A percentile compares a stretch with the other conserved stretches of the same genome.
phyloP scores from a whole-genome alignment of 2,113 vertebrate genomes.

The Hippocampus zosterae region DNA sequence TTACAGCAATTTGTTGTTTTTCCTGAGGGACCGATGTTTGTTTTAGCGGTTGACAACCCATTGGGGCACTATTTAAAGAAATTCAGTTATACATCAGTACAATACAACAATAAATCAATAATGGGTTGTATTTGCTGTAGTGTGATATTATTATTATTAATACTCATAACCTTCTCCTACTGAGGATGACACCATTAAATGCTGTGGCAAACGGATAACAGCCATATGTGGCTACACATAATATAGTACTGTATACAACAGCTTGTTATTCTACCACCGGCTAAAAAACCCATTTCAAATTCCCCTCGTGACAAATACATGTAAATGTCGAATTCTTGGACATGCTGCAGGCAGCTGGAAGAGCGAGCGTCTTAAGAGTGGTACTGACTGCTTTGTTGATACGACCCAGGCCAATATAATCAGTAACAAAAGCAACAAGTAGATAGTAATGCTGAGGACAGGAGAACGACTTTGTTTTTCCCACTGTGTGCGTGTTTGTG shows the following conservation, averaged over 20 bases:
- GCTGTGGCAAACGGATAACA: background rate
- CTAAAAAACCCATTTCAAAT: background rate
- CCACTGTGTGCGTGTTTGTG: slow-evolving; percentile 20
- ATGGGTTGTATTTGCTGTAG: background rate
- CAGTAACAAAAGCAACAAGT: slow-evolving; percentile 56
- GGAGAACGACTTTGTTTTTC: slow-evolving; percentile 54
- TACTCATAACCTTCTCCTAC: background rate
- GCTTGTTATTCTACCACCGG: background rate
- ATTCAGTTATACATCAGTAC: background rate
- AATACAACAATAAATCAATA: background rate
- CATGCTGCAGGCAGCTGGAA: slow-evolving; percentile 28
- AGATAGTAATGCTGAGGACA: slow-evolving; percentile 68
- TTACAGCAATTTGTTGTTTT: too few species aligned
- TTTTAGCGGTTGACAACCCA: background rate
- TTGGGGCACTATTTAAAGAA: background rate
- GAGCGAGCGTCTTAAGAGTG: slow-evolving; percentile 43
- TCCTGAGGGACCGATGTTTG: too few species aligned
- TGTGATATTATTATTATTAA: background rate
- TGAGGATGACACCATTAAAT: background rate
- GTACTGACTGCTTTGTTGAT: slow-evolving; percentile 52
- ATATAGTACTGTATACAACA: background rate
- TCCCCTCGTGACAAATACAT: slow-evolving; percentile 13
- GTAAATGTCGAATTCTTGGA: slow-evolving; percentile 38
- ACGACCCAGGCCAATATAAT: slow-evolving; percentile 62
- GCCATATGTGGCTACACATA: background rate